phyloP scores from a whole-genome alignment of 2,797 vertebrate species.

The Gymnothorax reevesii region DNA sequence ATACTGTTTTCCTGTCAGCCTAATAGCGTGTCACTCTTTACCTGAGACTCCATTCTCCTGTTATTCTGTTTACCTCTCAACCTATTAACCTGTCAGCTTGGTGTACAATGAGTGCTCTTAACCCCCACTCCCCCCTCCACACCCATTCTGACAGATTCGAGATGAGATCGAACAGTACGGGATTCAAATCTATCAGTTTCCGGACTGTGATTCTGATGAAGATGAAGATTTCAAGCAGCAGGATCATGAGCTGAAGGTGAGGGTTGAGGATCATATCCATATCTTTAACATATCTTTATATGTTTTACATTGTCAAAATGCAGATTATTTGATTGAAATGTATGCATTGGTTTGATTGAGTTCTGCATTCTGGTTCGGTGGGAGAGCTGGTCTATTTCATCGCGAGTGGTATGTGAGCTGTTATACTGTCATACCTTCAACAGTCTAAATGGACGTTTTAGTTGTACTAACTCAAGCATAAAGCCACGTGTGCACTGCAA shows the following conservation, averaged over 20 bases:
- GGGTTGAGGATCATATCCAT: neutral
- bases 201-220: slow-evolving; percentile 93
- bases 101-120: neutral
- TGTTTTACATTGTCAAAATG: neutral
- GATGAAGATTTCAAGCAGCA: slow-evolving; percentile 97
- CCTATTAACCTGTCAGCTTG: neutral
- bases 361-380: too few species aligned
- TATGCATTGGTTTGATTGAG: too few species aligned
- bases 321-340: neutral
- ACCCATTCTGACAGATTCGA: slow-evolving; percentile 74
- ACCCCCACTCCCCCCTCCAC: neutral
- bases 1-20: neutral
- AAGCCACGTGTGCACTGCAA: too few species aligned
- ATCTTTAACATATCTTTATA: neutral
- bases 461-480: too few species aligned
- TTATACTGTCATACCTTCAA: too few species aligned
- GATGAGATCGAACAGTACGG: slow-evolving; percentile 90
- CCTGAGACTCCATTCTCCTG: too few species aligned
- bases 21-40: neutral
- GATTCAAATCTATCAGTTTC: slow-evolving; percentile 95
- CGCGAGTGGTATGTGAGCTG: too few species aligned
- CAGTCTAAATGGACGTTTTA: too few species aligned
- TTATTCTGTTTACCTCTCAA: too few species aligned
- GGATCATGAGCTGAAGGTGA: slow-evolving; percentile 89
- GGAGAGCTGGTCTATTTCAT: too few species aligned